Percentiles rank a stretch among this genome's conserved stretches.
phyloP scores from a whole-genome alignment of 2,888 invertebrate genomes.

The Callosobruchus maculatus region DNA sequence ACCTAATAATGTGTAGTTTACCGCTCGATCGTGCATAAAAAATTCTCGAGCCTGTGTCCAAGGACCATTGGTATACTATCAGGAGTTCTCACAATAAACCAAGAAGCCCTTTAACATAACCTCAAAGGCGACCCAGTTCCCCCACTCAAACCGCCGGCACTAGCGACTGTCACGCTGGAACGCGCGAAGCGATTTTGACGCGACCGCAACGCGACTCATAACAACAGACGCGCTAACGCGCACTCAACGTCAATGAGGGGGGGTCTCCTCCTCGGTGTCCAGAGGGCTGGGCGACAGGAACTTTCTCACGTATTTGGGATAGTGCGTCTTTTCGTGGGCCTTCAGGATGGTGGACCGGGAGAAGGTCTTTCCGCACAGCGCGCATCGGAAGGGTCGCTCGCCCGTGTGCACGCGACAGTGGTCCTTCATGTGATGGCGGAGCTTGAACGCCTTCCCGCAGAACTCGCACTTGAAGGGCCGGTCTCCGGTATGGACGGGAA shows the following conservation, averaged over 20 bases:
- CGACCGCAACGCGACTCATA: neutral
- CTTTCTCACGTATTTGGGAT: conserved; percentile 86
- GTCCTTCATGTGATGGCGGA: conserved; percentile 92
- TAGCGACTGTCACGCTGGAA: neutral
- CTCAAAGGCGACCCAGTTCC: neutral
- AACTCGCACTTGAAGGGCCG: conserved; percentile 91
- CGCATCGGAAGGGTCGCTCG: conserved; percentile 85
- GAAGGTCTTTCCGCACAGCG: conserved; percentile 86
- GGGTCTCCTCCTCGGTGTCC: conserved; percentile 76
- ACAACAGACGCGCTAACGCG: neutral
- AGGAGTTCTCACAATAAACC: too few relatives aligned
- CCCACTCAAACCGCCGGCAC: neutral
- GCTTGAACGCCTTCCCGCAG: conserved; percentile 89
- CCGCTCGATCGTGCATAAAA: too few relatives aligned
- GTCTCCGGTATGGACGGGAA: conserved; percentile 87
- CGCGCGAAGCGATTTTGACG: neutral
- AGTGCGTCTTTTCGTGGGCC: conserved; percentile 91
- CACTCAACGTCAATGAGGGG: conserved; percentile 54
- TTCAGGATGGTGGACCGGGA: conserved; percentile 87
- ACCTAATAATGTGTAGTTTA: too few relatives aligned
- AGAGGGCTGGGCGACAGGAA: conserved; percentile 84
- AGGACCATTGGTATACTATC: too few relatives aligned
- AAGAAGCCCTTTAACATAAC: neutral
- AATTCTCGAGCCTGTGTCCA: too few relatives aligned
- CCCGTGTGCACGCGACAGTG: conserved; percentile 91